phyloP scores from a whole-genome alignment of 1,140 invertebrate genomes.

The Rhagoletis zephyria region DNA sequence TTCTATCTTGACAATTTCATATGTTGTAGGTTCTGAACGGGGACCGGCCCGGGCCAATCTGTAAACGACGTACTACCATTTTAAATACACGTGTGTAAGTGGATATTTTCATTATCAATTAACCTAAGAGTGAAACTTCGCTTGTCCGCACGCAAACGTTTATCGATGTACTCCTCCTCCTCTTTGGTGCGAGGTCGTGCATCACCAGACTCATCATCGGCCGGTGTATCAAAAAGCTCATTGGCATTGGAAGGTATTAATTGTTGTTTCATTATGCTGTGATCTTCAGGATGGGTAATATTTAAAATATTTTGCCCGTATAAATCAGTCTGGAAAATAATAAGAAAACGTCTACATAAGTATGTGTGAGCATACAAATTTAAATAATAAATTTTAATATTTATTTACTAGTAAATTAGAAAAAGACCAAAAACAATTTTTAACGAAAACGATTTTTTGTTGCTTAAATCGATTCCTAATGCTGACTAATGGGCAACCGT shows the following conservation, averaged over 20 bases:
- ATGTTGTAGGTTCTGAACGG: constrained; percentile 79
- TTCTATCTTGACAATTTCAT: constrained; percentile 79
- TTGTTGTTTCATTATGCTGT: constrained; percentile 80
- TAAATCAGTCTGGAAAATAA: constrained; percentile 81
- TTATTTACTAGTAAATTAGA: no score
- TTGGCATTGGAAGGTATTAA: constrained; percentile 76
- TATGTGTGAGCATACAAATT: neutral
- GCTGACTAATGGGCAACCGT: no score
- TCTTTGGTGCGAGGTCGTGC: constrained; percentile 69
- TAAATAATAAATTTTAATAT: no score
- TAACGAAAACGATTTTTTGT: no score
- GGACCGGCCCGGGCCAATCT: constrained; percentile 79
- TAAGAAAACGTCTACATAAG: constrained; percentile 56
- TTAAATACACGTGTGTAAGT: neutral
- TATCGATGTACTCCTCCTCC: constrained; percentile 71
- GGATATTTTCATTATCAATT: neutral
- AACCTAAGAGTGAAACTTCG: constrained; percentile 76
- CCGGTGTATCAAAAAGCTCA: constrained; percentile 71
- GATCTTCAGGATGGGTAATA: constrained; percentile 85
- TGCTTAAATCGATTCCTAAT: no score
- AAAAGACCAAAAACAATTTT: no score
- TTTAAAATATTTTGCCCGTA: constrained; percentile 87
- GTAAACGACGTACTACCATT: neutral
- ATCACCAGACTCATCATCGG: constrained; percentile 66
- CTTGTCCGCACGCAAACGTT: constrained; percentile 66